Conservation (phyloP, 1,140 invertebrate genomes). For the Drosophila melanica region DNA sequence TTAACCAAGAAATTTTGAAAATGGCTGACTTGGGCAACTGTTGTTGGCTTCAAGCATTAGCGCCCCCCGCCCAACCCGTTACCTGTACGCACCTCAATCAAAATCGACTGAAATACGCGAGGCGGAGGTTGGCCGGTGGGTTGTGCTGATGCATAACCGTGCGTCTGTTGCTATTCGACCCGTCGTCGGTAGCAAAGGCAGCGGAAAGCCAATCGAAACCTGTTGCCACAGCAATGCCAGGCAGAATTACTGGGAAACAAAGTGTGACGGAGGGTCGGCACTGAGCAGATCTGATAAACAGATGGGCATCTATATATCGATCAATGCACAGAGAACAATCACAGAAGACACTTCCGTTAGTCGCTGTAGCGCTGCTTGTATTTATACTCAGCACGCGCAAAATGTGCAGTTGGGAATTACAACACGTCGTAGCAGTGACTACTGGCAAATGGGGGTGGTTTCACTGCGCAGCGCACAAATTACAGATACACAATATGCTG, state of each 20-base stretch:
- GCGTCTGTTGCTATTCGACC: constrained; percentile 76
- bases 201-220: constrained; percentile 73
- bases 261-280: constrained; percentile 83
- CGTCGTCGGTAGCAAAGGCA: constrained; percentile 79
- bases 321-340: constrained; percentile 84
- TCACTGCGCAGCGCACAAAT: neutral
- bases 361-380: neutral
- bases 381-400: constrained; percentile 38
- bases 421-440: constrained; percentile 2
- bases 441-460: constrained; percentile 20
- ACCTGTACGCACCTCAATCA: constrained; percentile 63
- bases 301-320: constrained; percentile 79
- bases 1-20: constrained; percentile 84
- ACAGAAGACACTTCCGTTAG: constrained; percentile 83
- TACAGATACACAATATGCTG: neutral
- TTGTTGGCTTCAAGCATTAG: constrained; percentile 77
- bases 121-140: constrained; percentile 62
- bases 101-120: constrained; percentile 50
- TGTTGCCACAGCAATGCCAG: constrained; percentile 77
- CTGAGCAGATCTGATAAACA: constrained; percentile 84
- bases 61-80: constrained; percentile 64
- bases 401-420: constrained; percentile 67
- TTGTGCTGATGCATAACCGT: constrained; percentile 65
- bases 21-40: constrained; percentile 83
- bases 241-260: constrained; percentile 82